Evolutionary conservation across 1,140 invertebrate genomes (phyloP), one percentile per base, ranked within the genome.

Genomic region (Globodera ellingtonae): DNA sequence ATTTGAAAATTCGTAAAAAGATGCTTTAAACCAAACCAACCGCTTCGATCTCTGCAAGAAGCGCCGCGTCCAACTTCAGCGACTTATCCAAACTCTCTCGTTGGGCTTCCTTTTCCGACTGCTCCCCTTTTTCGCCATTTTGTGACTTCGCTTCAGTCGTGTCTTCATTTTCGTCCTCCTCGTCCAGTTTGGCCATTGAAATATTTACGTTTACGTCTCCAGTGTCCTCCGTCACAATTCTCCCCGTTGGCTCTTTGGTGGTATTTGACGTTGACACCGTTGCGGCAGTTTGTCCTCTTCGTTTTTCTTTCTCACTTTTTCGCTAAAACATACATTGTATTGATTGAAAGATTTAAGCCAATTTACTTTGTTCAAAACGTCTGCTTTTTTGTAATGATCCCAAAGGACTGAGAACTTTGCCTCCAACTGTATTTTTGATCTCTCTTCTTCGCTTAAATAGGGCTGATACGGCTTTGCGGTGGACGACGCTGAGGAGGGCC

Each of bases 351-450:
- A 35, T 35, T 2, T 18, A 18, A 59, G 21, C n/a, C 15, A 78
- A 47, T 50, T 67, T 21, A 81, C 84, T 52, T 84, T 86, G 69
- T 86, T 85, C 46, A 86, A 59, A 6, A 75, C 10, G 24, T 83
- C 75, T 3, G 66, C 52, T 13, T 72, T 67, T 69, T 70, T 65
- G 67, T 65, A 84, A 65, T 48, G 50, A 59, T 83, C 83, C 82
- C 72, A 81, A 59, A 84, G 47, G 7, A 82, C 67, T 24, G 50
- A 78, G 0, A 44, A 44, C 52, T 85, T 83, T 0, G 21, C 84
- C 4, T 21, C 15, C 72, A 83, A 56, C 46, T 84, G 46, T 9
- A 83, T 59, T 47, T 56, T 56, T 21, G 67, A 7, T 13, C 66
- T 7, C 46, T 83, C 81, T 69, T 74, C 83, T 44, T 81, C 82